phyloP scores from a whole-genome alignment of 2,113 vertebrate species.

The Notothenia rossii region DNA sequence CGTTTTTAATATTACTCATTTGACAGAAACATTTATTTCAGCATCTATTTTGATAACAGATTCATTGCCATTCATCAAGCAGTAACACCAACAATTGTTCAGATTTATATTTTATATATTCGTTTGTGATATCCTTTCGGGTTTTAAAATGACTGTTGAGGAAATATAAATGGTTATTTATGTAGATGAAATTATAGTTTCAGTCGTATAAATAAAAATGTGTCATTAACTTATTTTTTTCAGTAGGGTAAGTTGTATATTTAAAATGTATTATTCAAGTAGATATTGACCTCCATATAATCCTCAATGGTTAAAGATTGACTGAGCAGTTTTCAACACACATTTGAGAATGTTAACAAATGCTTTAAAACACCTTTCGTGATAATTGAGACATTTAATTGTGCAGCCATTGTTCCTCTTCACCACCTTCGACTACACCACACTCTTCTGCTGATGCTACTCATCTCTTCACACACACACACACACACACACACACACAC shows the following conservation, averaged over 20 bases:
- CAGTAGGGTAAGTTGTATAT: neutral
- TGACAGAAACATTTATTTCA: too few relatives aligned
- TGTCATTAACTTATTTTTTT: neutral
- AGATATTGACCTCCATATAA: neutral
- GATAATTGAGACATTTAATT: constrained; percentile 8
- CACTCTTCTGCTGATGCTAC: constrained; percentile 16
- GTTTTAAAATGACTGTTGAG: too few relatives aligned
- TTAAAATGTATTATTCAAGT: neutral
- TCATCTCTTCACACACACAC: constrained; percentile 1
- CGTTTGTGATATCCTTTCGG: too few relatives aligned
- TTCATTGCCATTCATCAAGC: too few relatives aligned
- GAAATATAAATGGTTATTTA: too few relatives aligned
- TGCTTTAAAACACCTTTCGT: neutral
- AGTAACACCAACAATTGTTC: too few relatives aligned
- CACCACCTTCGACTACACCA: neutral
- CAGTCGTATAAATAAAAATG: neutral
- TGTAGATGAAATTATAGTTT: neutral
- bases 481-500: constrained; percentile 3
- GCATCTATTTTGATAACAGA: too few relatives aligned
- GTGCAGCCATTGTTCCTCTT: constrained; percentile 33
- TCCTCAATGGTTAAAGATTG: too few relatives aligned
- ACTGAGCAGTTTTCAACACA: neutral
- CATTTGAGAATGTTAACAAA: neutral
- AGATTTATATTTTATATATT: too few relatives aligned
- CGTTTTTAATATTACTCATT: too few relatives aligned